These are phyloP conservation scores for Ennomos erosarius DNA, from an alignment of 2,888 invertebrate genomes.

Conservation along the genomic window DNA sequence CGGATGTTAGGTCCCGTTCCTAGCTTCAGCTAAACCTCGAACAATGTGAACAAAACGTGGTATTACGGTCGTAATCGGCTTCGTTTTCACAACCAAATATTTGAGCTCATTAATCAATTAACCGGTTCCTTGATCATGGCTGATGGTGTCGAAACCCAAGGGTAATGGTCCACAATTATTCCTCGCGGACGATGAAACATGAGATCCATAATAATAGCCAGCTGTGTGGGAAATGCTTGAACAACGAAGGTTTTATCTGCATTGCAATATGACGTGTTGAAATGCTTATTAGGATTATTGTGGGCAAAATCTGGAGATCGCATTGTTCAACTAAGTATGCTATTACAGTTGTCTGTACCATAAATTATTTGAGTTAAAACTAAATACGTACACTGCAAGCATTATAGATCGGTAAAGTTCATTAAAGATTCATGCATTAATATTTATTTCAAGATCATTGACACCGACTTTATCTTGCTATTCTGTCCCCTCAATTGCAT, in stretches of 20 bases:
- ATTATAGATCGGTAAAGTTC: too few species aligned
- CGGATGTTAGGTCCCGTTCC: conserved; percentile 45
- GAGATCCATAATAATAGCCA: conserved; percentile 59
- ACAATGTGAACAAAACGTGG: conserved; percentile 42
- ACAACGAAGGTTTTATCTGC: conserved; percentile 52
- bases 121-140: conserved; percentile 58
- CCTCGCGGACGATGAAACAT: conserved; percentile 51
- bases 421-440: background rate
- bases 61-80: conserved; percentile 63
- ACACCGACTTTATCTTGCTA: conserved; percentile 45
- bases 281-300: conserved; percentile 44
- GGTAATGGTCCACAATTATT: conserved; percentile 56
- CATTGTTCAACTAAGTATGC: background rate
- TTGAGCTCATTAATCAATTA: conserved; percentile 66
- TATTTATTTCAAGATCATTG: conserved; percentile 42
- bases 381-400: background rate
- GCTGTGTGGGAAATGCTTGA: conserved; percentile 64
- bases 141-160: conserved; percentile 56
- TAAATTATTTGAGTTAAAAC: too few species aligned
- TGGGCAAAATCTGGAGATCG: conserved; percentile 32
- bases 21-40: conserved; percentile 24
- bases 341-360: too few species aligned
- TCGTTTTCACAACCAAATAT: conserved; percentile 56
- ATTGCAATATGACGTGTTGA: conserved; percentile 60
- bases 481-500: conserved; percentile 49